Percentiles rank a stretch among this genome's conserved stretches.
phyloP scores from a whole-genome alignment of 2,888 invertebrate species.

The Cheilosia soror region DNA sequence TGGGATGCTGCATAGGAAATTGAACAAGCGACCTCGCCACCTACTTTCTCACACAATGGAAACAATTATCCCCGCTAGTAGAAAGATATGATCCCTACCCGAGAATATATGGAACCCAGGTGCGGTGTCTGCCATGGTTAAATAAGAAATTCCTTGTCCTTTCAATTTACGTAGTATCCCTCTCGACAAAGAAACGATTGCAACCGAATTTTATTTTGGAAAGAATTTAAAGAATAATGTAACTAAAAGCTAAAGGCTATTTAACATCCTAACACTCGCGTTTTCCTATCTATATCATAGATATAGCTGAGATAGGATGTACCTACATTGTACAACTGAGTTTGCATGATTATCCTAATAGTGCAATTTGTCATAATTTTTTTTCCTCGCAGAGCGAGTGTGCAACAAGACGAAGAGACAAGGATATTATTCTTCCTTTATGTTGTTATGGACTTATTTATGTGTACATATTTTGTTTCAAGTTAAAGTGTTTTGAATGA shows the following conservation, averaged over 20 bases:
- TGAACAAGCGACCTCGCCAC: slow-evolving; percentile 5
- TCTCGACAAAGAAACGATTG: slow-evolving; percentile 23
- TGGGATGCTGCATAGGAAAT: slow-evolving; percentile 9
- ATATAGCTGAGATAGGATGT: slow-evolving; percentile 12
- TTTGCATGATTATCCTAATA: slow-evolving; percentile 58
- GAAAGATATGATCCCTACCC: slow-evolving; percentile 24
- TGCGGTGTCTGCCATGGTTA: slow-evolving; percentile 40
- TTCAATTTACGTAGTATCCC: slow-evolving; percentile 36
- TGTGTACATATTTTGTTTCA: slow-evolving; percentile 11
- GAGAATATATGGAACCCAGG: slow-evolving; percentile 56
- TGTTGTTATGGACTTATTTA: neutral
- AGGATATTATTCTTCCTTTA: slow-evolving; percentile 58
- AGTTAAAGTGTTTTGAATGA: neutral
- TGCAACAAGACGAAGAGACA: slow-evolving; percentile 14
- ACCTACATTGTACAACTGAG: slow-evolving; percentile 10
- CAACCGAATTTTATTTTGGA: slow-evolving; percentile 28
- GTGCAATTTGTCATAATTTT: slow-evolving; percentile 65
- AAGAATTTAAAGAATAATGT: neutral
- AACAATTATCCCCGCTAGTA: slow-evolving; percentile 39
- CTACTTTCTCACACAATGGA: slow-evolving; percentile 24
- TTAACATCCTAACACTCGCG: neutral
- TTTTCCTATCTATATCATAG: neutral
- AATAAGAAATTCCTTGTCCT: slow-evolving; percentile 14
- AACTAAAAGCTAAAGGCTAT: neutral
- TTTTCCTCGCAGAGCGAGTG: neutral